Evolutionary conservation across 1,140 invertebrate species (phyloP).

Genomic region (Macrotrachela quadricornifera): DNA sequence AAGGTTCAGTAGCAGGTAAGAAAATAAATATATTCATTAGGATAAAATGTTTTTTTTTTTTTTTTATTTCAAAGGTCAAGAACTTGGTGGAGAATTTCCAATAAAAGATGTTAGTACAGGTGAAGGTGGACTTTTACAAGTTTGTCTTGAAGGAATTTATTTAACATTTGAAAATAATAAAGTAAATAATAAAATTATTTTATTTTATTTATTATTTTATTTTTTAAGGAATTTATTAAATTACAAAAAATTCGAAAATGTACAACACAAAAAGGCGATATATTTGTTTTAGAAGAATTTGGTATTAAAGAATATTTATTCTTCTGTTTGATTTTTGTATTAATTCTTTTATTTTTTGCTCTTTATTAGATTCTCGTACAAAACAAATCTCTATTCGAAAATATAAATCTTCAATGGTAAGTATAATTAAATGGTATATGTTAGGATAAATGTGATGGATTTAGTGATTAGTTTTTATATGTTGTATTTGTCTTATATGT

Average conservation of each 20-base stretch:
- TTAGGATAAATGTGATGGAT: too few relatives aligned
- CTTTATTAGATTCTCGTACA: conserved; percentile 78
- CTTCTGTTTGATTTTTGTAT: conserved; percentile 9
- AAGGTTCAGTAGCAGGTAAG: conserved; percentile 44
- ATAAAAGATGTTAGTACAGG: conserved; percentile 86
- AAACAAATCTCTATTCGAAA: conserved; percentile 79
- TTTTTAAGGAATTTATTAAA: conserved; percentile 55
- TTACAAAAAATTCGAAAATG: conserved; percentile 97
- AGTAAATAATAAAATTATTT: neutral
- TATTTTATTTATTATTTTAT: neutral
- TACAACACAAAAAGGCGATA: conserved; percentile 91
- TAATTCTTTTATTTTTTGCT: neutral
- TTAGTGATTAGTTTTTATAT: too few relatives aligned
- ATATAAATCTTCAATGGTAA: conserved; percentile 94
- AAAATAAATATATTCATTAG: neutral
- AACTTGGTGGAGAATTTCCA: conserved; percentile 92
- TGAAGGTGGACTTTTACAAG: conserved; percentile 85
- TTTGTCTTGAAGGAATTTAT: conserved; percentile 95
- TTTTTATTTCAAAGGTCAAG: conserved; percentile 26
- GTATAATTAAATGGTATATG: conserved; percentile 21
- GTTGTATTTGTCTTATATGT: neutral
- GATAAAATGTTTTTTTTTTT: neutral
- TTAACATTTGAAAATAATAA: conserved; percentile 51
- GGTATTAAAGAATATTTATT: conserved; percentile 42
- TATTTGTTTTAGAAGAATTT: conserved; percentile 77